Evolutionary conservation across 2,797 vertebrate genomes (phyloP).

Genomic region (Manis crassicaudata): DNA sequence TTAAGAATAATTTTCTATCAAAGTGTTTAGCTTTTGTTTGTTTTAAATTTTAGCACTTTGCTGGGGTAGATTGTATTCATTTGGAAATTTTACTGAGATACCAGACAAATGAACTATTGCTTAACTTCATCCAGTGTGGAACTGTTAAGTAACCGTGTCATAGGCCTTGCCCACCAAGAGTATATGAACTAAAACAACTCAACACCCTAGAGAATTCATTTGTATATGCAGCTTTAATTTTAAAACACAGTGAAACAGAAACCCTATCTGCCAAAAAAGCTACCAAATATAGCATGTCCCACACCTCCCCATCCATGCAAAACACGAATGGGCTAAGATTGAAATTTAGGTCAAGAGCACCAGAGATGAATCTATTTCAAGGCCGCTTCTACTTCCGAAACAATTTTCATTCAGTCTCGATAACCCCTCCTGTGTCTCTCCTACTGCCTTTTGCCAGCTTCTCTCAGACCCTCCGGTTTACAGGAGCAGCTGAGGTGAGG

Average conservation of each 20-base stretch:
- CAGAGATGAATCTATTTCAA: not conserved
- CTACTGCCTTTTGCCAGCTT: not conserved
- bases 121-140: not conserved
- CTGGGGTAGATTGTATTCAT: not conserved
- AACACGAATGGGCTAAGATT: slow-evolving; percentile 1
- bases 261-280: not conserved
- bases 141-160: accelerated
- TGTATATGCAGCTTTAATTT: slow-evolving; percentile 34
- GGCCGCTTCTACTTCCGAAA: not conserved
- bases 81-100: not conserved
- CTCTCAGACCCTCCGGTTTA: not conserved
- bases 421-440: not conserved
- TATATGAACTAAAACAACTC: not conserved
- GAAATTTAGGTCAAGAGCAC: slow-evolving; percentile 11
- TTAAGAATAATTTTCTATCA: not conserved
- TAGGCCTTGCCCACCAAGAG: not conserved
- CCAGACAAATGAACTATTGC: not conserved
- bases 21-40: not conserved
- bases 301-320: slow-evolving; percentile 16
- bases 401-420: not conserved
- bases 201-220: not conserved
- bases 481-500: not conserved
- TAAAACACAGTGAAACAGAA: slow-evolving; percentile 45
- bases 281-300: slow-evolving; percentile 31
- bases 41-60: not conserved